Conservation (phyloP, 2,888 invertebrate genomes). For the Epinotia nisella region DNA sequence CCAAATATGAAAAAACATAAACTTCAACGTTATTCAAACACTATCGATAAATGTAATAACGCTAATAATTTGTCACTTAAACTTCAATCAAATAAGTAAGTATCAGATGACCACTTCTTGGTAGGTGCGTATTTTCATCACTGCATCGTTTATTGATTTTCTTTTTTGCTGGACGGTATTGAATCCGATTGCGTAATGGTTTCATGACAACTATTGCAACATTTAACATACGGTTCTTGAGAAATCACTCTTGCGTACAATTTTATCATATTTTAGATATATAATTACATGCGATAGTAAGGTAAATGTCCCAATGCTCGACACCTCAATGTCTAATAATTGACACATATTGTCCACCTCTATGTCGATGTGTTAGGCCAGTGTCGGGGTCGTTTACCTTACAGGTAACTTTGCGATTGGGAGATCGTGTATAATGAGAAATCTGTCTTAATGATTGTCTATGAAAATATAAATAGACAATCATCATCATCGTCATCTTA, state of each 20-base stretch:
- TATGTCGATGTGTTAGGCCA: no score
- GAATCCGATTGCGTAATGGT: constrained; percentile 24
- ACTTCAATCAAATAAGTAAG: constrained; percentile 15
- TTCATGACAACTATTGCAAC: constrained; percentile 12
- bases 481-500: no score
- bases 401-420: no score
- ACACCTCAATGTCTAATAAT: no score
- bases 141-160: constrained; percentile 40
- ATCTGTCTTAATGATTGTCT: no score
- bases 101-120: constrained; percentile 43
- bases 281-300: not conserved
- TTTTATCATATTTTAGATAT: constrained; percentile 10
- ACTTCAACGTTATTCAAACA: no score
- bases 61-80: constrained; percentile 13
- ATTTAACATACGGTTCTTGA: constrained; percentile 3
- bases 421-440: not conserved
- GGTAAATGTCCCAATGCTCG: no score
- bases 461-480: no score
- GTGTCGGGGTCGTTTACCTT: no score
- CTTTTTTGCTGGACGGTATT: constrained; percentile 9
- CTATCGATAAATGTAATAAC: not conserved
- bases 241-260: constrained; percentile 27
- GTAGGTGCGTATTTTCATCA: constrained; percentile 39
- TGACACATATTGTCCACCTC: no score
- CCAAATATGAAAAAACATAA: no score